Conservation (phyloP, 2,113 vertebrate species). For the Plecotus auritus region DNA sequence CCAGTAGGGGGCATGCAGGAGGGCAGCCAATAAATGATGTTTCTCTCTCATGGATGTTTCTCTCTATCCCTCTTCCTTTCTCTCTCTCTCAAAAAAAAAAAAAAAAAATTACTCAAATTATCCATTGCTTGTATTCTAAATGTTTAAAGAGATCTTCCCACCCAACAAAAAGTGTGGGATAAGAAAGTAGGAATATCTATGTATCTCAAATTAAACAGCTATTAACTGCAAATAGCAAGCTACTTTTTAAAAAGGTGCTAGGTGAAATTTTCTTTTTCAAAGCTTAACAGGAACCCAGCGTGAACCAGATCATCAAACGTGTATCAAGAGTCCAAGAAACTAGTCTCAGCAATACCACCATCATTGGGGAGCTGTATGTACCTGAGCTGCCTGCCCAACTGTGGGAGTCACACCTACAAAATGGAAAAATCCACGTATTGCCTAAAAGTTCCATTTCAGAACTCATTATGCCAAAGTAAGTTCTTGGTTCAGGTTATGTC, state of each 20-base stretch:
- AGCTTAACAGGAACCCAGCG: not conserved
- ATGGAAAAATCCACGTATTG: not conserved
- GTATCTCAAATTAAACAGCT: not conserved
- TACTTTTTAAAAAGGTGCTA: not conserved
- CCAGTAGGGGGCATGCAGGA: no score
- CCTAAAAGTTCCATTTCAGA: not conserved
- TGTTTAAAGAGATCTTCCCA: not conserved
- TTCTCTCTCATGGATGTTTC: no score
- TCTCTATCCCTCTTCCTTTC: no score
- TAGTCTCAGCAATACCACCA: not conserved
- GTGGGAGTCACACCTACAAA: not conserved
- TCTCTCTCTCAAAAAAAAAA: no score
- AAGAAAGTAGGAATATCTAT: not conserved
- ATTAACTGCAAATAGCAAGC: not conserved
- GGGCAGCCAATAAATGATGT: no score
- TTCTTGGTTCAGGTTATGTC: not conserved
- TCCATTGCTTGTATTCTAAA: not conserved
- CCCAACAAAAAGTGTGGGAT: not conserved
- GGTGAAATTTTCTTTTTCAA: not conserved
- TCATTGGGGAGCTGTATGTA: accelerated
- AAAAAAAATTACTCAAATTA: not conserved
- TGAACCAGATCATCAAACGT: not conserved
- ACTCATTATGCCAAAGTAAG: not conserved
- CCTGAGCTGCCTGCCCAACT: not conserved
- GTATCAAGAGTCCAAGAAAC: not conserved